Base-by-base conservation (phyloP, 2,797 vertebrate species). In the Adrianichthys oophorus region DNA sequence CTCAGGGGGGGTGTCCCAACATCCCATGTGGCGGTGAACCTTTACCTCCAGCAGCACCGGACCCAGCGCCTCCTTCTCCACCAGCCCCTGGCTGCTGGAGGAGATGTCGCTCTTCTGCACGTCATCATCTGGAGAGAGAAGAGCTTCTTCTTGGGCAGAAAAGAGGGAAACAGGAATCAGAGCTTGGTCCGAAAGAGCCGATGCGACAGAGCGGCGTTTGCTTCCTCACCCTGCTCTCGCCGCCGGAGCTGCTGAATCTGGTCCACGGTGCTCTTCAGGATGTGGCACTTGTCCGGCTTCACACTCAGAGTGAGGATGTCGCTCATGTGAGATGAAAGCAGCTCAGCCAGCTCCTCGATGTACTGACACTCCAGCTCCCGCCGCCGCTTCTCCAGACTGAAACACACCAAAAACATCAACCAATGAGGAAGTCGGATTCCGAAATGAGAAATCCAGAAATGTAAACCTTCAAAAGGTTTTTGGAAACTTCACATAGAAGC, bases 241-340 rank as follows among this genome's bases (percentile, higher is more conserved):
- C 94, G 93, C 80, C 95, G 97, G 91, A 98, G 95, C 87, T 95
- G 92, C 91, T 98, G 96, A 91, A 98, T 97, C 91, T 97, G 95
- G 84, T 95, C 94, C 65, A 98, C 94, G 0, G 95, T 96, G 84
- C 93, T 96, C 73, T 93, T 95, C 24, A 98, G 92, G 82, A 97
- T 95, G 89, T 95, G 95, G 91, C 95, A 96, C 92, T 96, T 97
- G 90, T 98, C 96, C 0, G 96, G 95, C 75, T 97, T 98, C 80
- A 94, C 91, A 4, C 92, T 98, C 78, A 98, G 90, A 44, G 92
- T 93, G 89, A 95, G 92, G n/a, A 98, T 96, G 87, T 97, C 94
- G 32, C 92, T 92, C 65, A 98, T 96, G 90, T 98, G 97, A 65
- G 95, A 94, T 0, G 96, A 96, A 52, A 98, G 84, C 83, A 98